A percentile compares a stretch with the other conserved stretches of the same genome.
Conservation (phyloP, 35 echinoderm and acorn worm species). For the Lytechinus pictus region DNA sequence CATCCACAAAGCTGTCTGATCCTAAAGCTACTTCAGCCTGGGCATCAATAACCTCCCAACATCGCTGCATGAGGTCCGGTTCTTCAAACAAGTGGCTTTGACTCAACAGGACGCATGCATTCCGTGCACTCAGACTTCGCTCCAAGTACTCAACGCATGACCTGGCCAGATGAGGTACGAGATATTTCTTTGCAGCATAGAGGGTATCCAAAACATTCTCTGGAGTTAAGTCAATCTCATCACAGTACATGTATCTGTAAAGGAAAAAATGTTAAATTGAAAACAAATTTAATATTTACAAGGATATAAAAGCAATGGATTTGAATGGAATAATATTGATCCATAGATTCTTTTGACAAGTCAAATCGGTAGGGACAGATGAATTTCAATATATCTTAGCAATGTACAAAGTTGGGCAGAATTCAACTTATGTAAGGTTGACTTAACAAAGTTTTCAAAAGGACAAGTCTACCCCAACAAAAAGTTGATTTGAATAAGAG, state of each 20-base stretch:
- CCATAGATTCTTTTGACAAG: no score
- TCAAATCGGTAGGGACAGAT: no score
- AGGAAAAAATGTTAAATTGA: background rate
- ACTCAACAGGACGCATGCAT: slow-evolving; percentile 89
- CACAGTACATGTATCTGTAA: slow-evolving; percentile 96
- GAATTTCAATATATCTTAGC: no score
- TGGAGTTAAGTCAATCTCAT: slow-evolving; percentile 92
- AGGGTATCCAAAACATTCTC: slow-evolving; percentile 93
- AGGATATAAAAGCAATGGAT: no score
- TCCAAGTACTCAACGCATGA: slow-evolving; percentile 94
- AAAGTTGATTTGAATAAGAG: no score
- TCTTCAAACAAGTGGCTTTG: slow-evolving; percentile 98
- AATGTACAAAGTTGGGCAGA: no score
- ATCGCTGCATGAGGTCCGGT: slow-evolving; percentile 89
- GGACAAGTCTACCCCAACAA: no score
- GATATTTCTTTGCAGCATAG: slow-evolving; percentile 99
- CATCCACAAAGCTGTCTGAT: slow-evolving; percentile 94
- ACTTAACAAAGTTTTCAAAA: no score
- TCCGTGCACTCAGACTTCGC: slow-evolving; percentile 84
- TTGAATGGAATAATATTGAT: no score
- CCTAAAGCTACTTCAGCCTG: slow-evolving; percentile 91
- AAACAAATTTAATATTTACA: no score
- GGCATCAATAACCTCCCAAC: slow-evolving; percentile 98
- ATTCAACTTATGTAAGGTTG: no score
- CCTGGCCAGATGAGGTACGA: slow-evolving; percentile 89